phyloP scores from a whole-genome alignment of 2,113 vertebrate species.

The Mormyrus iriodes region DNA sequence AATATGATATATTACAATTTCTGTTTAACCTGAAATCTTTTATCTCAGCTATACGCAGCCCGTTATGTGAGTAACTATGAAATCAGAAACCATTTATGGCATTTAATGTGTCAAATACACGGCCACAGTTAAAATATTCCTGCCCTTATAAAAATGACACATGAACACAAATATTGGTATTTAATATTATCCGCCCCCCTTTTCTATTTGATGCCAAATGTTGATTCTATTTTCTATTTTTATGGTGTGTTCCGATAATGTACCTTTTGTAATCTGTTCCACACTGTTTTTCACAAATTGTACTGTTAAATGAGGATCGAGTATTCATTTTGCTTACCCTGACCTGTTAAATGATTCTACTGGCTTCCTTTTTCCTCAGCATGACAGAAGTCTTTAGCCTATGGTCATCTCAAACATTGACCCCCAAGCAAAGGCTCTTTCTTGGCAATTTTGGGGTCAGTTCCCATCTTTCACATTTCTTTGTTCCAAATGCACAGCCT shows the following conservation, averaged over 20 bases:
- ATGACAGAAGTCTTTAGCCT: not conserved
- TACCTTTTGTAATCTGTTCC: not conserved
- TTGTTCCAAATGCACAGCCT: not conserved
- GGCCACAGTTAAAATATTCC: not conserved
- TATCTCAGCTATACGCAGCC: not conserved
- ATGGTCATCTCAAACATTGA: not conserved
- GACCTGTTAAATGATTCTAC: not conserved
- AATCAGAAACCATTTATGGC: not conserved
- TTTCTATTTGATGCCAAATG: conserved; percentile 4
- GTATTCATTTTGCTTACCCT: not conserved
- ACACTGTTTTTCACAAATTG: not conserved
- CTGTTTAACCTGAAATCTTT: not conserved
- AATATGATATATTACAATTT: not conserved
- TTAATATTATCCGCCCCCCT: not conserved
- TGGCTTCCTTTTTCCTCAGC: not conserved
- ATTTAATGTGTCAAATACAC: not conserved
- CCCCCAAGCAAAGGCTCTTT: not conserved
- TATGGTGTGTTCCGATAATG: not conserved
- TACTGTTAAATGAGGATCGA: not conserved
- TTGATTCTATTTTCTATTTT: not conserved
- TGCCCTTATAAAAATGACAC: not conserved
- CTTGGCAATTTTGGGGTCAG: not conserved
- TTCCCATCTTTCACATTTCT: not conserved
- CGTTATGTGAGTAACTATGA: not conserved
- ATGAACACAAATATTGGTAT: not conserved